A percentile compares a stretch with the other conserved stretches of the same genome.
phyloP scores from a whole-genome alignment of 2,888 invertebrate genomes.

The Leptinotarsa haldemani region DNA sequence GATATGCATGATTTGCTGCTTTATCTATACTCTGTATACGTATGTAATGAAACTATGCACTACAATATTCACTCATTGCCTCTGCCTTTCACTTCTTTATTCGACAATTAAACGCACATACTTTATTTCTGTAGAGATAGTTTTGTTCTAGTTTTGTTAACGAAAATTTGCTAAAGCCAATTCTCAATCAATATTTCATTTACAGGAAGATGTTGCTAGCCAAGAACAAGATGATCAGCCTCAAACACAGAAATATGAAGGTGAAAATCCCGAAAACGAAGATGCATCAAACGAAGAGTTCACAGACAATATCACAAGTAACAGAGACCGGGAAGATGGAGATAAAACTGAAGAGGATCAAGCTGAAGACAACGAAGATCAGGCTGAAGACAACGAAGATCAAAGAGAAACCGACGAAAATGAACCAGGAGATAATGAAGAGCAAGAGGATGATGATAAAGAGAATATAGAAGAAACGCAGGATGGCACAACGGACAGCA shows the following conservation, averaged over 20 bases:
- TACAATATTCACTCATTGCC: too few species aligned
- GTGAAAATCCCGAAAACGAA: conserved; percentile 36
- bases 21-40: too few species aligned
- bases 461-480: conserved; percentile 37
- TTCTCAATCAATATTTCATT: conserved; percentile 45
- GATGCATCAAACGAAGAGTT: conserved; percentile 47
- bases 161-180: too few species aligned
- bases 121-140: too few species aligned
- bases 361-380: conserved; percentile 49
- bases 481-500: conserved; percentile 43
- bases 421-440: conserved; percentile 51
- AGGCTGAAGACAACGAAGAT: conserved; percentile 53
- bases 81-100: too few species aligned
- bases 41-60: too few species aligned
- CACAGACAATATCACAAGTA: conserved; percentile 46
- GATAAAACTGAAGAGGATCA: conserved; percentile 64
- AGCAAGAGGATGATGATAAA: conserved; percentile 49
- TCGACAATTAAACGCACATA: neutral
- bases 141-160: too few species aligned
- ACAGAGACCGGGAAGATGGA: conserved; percentile 65
- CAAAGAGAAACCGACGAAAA: conserved; percentile 47
- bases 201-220: conserved; percentile 61
- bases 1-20: too few species aligned
- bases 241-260: conserved; percentile 53
- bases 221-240: conserved; percentile 47